phyloP scores from a whole-genome alignment of 2,888 invertebrate genomes.

The Lycia hirtaria region DNA sequence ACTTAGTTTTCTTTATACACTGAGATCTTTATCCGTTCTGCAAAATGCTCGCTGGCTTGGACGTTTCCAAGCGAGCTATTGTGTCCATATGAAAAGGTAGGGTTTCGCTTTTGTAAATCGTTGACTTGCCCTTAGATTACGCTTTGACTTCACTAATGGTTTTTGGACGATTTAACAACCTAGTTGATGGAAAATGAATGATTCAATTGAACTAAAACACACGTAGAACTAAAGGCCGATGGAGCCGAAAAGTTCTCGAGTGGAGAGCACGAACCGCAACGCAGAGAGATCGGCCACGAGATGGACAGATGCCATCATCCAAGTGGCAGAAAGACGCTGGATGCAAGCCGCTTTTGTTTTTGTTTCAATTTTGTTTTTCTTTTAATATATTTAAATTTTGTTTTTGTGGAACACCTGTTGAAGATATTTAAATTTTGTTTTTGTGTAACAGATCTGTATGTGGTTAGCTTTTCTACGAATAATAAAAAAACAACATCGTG shows the following conservation, averaged over 20 bases:
- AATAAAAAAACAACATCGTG: no score
- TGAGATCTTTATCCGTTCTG: constrained; percentile 66
- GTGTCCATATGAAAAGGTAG: constrained; percentile 37
- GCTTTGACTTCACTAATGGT: constrained; percentile 20
- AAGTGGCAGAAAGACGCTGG: no score
- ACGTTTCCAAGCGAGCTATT: constrained; percentile 39
- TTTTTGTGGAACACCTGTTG: constrained; percentile 6
- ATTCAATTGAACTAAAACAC: no score
- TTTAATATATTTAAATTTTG: constrained; percentile 18
- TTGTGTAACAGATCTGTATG: no score
- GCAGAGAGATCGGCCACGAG: no score
- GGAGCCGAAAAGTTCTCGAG: no score
- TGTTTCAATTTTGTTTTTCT: no score
- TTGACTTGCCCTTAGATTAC: constrained; percentile 20
- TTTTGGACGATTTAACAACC: constrained; percentile 18
- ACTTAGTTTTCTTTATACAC: constrained; percentile 71
- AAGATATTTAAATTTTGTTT: constrained; percentile 3
- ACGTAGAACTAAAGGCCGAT: no score
- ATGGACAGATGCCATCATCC: no score
- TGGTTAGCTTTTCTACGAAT: no score
- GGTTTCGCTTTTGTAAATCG: constrained; percentile 37
- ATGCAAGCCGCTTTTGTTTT: no score
- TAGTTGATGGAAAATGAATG: constrained; percentile 18
- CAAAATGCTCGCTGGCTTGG: constrained; percentile 53
- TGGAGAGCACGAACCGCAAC: no score